A percentile compares a stretch with the other conserved stretches of the same genome.
phyloP scores from a whole-genome alignment of 2,113 vertebrate species.

The Cairina moschata region DNA sequence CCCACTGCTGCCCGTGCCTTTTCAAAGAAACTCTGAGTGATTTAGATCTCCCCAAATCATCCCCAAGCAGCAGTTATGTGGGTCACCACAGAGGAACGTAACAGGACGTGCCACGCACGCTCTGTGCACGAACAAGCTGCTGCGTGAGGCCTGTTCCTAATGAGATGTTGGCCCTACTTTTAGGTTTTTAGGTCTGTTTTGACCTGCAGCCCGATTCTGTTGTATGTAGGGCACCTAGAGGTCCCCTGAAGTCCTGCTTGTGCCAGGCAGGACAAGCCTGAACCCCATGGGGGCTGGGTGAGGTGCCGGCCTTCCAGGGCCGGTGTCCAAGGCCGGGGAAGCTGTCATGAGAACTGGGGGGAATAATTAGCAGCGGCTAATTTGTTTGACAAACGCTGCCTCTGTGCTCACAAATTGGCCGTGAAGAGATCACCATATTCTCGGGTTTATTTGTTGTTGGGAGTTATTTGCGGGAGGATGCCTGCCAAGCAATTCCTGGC shows the following conservation, averaged over 20 bases:
- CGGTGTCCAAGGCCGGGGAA: slow-evolving; percentile 35
- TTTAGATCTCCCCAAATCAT: neutral
- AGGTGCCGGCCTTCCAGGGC: slow-evolving; percentile 1
- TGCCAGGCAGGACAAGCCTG: too few relatives aligned
- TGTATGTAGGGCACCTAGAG: neutral
- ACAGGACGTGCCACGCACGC: neutral
- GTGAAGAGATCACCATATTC: slow-evolving; percentile 67
- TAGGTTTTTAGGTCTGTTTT: slow-evolving; percentile 45
- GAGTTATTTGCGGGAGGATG: slow-evolving; percentile 63
- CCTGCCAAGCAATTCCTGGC: slow-evolving; percentile 69
- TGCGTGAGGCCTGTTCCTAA: slow-evolving; percentile 35
- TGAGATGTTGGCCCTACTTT: slow-evolving; percentile 26
- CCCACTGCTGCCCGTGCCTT: neutral
- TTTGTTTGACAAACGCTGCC: slow-evolving; percentile 64
- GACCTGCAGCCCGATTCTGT: neutral
- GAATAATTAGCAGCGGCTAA: slow-evolving; percentile 68
- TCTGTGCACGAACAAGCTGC: neutral
- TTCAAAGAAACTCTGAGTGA: neutral
- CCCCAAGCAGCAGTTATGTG: slow-evolving; percentile 36
- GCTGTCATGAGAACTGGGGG: slow-evolving; percentile 29
- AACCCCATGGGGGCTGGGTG: neutral
- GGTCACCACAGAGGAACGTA: neutral
- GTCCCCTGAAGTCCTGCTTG: neutral
- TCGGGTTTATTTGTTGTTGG: slow-evolving; percentile 61
- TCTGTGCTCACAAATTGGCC: slow-evolving; percentile 69